Conservation (phyloP, 2,113 vertebrate genomes). For the Rhinoptilus africanus region DNA sequence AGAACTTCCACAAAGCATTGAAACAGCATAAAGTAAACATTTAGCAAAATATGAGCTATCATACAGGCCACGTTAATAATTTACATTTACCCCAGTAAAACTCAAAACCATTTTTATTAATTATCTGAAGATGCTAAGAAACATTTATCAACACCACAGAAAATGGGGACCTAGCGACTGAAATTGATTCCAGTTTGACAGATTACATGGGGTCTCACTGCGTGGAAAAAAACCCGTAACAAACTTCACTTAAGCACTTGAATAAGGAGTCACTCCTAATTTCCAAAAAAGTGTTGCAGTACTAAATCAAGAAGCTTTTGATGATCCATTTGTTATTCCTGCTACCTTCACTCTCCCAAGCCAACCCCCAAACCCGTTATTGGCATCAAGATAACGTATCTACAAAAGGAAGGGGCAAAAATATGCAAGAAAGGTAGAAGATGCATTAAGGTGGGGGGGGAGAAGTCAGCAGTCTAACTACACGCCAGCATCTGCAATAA, state of each 20-base stretch:
- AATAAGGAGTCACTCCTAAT: neutral
- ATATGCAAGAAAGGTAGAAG: fast-evolving
- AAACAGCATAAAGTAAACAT: neutral
- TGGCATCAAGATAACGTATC: neutral
- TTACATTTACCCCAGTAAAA: neutral
- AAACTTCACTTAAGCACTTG: neutral
- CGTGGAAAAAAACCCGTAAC: neutral
- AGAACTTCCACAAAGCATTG: neutral
- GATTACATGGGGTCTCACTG: neutral
- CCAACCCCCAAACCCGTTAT: neutral
- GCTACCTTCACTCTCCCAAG: neutral
- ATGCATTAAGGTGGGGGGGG: neutral
- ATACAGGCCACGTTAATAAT: neutral
- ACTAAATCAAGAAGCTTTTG: neutral
- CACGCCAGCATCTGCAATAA: neutral
- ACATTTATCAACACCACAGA: neutral
- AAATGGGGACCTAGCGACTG: neutral
- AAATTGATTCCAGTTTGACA: neutral
- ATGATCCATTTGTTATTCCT: neutral
- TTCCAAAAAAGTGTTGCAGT: neutral
- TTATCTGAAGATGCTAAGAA: neutral
- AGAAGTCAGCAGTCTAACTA: neutral
- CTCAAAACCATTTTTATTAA: neutral
- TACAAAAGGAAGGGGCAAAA: neutral
- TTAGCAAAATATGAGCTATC: neutral